These are phyloP conservation scores for Podiceps cristatus DNA, from an alignment of 2,113 vertebrate species.

Conservation along the genomic window DNA sequence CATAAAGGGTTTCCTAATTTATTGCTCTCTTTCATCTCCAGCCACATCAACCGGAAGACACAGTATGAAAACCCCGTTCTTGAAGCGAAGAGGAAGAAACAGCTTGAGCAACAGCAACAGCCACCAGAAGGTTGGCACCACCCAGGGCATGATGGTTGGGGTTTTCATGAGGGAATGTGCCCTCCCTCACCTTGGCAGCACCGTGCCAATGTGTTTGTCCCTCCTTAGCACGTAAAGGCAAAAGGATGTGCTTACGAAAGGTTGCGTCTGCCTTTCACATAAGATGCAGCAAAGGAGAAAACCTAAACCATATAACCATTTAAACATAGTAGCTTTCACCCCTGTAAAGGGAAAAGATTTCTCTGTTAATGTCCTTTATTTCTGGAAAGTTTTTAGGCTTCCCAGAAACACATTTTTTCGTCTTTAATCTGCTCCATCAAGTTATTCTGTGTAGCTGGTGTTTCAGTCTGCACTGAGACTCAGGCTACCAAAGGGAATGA, in stretches of 20 bases:
- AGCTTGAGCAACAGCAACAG: slow-evolving; percentile 90
- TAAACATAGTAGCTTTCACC: not conserved
- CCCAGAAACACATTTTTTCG: not conserved
- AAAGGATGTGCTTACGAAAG: not conserved
- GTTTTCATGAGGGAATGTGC: not conserved
- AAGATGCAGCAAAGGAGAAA: not conserved
- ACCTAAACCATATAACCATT: not conserved
- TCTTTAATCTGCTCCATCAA: not conserved
- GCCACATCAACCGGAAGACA: slow-evolving; percentile 99
- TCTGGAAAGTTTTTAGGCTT: not conserved
- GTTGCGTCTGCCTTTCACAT: not conserved
- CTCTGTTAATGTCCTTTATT: not conserved
- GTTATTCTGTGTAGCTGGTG: not conserved
- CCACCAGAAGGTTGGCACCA: slow-evolving; percentile 88
- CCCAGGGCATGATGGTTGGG: not conserved
- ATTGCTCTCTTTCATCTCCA: slow-evolving; percentile 71
- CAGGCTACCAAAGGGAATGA: not conserved
- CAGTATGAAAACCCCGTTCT: slow-evolving; percentile 98
- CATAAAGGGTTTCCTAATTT: slow-evolving; percentile 45
- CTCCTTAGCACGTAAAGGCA: not conserved
- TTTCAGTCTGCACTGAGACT: not conserved
- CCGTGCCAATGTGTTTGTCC: not conserved
- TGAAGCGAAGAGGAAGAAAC: slow-evolving; percentile 96
- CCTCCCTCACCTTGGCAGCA: not conserved
- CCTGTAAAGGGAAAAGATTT: not conserved